A percentile compares a stretch with the other conserved stretches of the same genome.
Conservation (phyloP, 2,797 vertebrate species). For the Emys orbicularis region DNA sequence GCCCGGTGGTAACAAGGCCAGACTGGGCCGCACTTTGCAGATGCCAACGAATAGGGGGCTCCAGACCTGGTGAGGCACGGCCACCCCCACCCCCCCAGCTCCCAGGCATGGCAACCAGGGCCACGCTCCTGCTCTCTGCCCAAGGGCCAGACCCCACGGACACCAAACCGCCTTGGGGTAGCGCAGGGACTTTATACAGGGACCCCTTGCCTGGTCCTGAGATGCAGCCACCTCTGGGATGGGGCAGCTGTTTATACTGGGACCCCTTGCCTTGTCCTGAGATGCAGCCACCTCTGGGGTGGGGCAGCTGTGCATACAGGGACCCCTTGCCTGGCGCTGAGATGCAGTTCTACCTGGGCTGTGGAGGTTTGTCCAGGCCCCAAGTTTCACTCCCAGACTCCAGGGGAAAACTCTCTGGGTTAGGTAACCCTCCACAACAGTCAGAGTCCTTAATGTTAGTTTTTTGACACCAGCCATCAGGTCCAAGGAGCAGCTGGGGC, state of each 20-base stretch:
- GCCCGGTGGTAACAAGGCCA: not conserved
- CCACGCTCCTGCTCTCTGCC: not conserved
- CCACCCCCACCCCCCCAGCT: not conserved
- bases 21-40: not conserved
- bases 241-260: not conserved
- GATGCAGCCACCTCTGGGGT: not conserved
- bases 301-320: not conserved
- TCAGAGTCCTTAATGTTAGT: not conserved
- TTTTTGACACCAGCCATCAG: not conserved
- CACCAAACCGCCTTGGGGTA: not conserved
- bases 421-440: not conserved
- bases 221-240: not conserved
- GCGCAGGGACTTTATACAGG: not conserved
- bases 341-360: not conserved
- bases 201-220: not conserved
- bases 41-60: not conserved
- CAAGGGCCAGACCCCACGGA: not conserved
- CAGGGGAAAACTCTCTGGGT: not conserved
- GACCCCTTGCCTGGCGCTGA: not conserved
- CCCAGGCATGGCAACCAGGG: not conserved
- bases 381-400: not conserved
- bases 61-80: not conserved
- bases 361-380: not conserved
- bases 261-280: not conserved
- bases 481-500: not conserved